A percentile compares a stretch with the other conserved stretches of the same genome.
These are phyloP conservation scores for Apis florea DNA, from an alignment of 1,140 invertebrate genomes.

Conservation along the genomic window DNA sequence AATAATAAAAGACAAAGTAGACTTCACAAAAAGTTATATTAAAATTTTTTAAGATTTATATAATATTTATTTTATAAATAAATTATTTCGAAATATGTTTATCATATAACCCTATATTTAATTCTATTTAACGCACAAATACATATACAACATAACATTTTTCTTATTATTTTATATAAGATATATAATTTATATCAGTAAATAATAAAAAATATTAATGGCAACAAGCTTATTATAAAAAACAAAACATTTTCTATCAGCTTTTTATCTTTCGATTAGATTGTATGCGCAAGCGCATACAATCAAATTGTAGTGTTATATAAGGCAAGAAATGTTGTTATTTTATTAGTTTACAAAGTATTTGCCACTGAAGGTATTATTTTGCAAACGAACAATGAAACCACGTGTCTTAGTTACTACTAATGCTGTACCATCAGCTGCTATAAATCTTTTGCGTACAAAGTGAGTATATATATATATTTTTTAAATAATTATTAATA, in stretches of 20 bases:
- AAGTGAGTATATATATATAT: conserved; percentile 54
- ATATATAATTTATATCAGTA: background rate
- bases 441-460: conserved; percentile 73
- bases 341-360: background rate
- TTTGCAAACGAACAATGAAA: conserved; percentile 54
- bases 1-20: too few relatives aligned
- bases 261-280: conserved; percentile 7
- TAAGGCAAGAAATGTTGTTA: background rate
- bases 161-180: background rate
- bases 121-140: background rate
- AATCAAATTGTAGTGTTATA: conserved; percentile 18
- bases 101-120: background rate
- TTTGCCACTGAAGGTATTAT: background rate
- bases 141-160: background rate
- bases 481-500: background rate
- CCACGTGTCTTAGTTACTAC: conserved; percentile 78
- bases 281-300: conserved; percentile 8
- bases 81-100: background rate
- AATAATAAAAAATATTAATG: background rate
- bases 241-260: background rate
- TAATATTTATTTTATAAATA: background rate
- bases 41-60: too few relatives aligned
- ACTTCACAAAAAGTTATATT: too few relatives aligned
- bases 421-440: conserved; percentile 73
- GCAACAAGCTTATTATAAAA: background rate